Evolutionary conservation across 2,797 vertebrate genomes (phyloP).

Genomic region (Notolabrus celidotus): DNA sequence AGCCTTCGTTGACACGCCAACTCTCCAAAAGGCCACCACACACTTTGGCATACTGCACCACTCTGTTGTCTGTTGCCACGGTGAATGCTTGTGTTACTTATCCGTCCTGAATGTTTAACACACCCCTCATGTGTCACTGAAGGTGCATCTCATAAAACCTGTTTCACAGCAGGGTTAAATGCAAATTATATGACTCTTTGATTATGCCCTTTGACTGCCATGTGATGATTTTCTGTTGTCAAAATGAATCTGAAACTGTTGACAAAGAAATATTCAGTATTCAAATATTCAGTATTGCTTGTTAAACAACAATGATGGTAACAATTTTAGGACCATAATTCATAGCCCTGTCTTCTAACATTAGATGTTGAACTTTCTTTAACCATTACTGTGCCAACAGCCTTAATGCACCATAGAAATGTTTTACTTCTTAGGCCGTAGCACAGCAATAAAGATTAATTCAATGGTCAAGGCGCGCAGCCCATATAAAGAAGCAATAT

Average conservation of each 20-base stretch:
- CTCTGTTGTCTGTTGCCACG: constrained; percentile 45
- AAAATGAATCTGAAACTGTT: background rate
- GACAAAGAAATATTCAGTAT: background rate
- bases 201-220: background rate
- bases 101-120: constrained; percentile 9
- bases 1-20: constrained; percentile 43
- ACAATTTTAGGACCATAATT: too few relatives aligned
- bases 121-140: constrained; percentile 11
- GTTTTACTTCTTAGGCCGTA: too few relatives aligned
- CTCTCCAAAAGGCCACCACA: constrained; percentile 32
- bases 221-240: background rate
- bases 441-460: too few relatives aligned
- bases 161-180: background rate
- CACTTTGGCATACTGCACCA: constrained; percentile 23
- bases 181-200: background rate
- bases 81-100: constrained; percentile 24
- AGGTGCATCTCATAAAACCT: constrained; percentile 15
- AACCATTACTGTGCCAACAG: too few relatives aligned
- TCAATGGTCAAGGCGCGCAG: too few relatives aligned
- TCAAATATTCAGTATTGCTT: too few relatives aligned
- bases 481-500: too few relatives aligned
- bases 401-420: too few relatives aligned
- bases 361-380: too few relatives aligned
- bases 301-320: too few relatives aligned
- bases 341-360: too few relatives aligned